Conservation (phyloP, 2,113 vertebrate genomes). For the Lanius collurio region DNA sequence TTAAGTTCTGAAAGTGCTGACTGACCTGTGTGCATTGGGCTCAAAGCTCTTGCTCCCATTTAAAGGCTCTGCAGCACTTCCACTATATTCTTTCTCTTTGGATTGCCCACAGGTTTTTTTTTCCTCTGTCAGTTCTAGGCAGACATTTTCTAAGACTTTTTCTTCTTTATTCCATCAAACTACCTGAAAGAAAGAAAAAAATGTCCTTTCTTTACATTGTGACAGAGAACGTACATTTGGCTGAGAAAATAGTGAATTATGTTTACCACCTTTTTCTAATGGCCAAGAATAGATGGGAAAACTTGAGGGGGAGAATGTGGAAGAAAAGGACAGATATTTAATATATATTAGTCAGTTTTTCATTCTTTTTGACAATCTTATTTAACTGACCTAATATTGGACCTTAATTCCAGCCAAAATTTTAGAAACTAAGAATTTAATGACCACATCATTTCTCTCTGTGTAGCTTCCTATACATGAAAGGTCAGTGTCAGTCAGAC, state of each 20-base stretch:
- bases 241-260: neutral
- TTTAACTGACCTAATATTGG: neutral
- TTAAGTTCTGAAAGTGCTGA: neutral
- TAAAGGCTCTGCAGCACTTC: neutral
- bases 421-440: constrained; percentile 16
- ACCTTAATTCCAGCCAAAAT: neutral
- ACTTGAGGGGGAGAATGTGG: neutral
- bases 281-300: neutral
- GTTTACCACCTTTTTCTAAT: neutral
- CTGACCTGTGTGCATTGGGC: neutral
- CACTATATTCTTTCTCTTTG: neutral
- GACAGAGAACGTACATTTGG: neutral
- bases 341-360: neutral
- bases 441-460: constrained; percentile 18
- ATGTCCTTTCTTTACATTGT: neutral
- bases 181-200: neutral
- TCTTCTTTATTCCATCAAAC: neutral
- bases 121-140: neutral
- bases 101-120: neutral
- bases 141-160: constrained; percentile 11
- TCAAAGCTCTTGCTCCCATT: neutral
- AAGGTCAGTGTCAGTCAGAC: constrained; percentile 47
- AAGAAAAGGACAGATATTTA: neutral
- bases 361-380: neutral
- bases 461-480: neutral